phyloP scores from a whole-genome alignment of 2,797 vertebrate genomes.

The Orestias chungarensis region DNA sequence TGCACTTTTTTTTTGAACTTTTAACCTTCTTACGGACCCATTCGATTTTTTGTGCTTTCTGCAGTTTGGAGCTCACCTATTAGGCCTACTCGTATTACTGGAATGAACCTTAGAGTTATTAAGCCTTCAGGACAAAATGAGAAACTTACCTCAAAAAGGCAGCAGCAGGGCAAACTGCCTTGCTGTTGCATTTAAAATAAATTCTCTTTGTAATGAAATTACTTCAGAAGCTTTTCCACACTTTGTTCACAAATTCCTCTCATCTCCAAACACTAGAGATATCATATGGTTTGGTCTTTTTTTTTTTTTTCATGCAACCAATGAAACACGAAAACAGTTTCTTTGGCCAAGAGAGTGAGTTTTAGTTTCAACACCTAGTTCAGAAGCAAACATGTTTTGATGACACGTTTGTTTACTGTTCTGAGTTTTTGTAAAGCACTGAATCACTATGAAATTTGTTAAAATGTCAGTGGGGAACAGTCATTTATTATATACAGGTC shows the following conservation, averaged over 20 bases:
- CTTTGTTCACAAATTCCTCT: not conserved
- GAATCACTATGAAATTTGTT: not conserved
- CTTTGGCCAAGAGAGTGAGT: not conserved
- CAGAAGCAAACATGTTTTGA: not conserved
- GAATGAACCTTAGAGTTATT: not conserved
- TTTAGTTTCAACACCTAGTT: not conserved
- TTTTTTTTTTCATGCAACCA: not conserved
- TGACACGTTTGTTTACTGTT: not conserved
- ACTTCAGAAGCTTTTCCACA: slow-evolving; percentile 14
- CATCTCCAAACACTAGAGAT: not conserved
- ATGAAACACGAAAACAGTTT: not conserved
- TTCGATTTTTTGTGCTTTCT: slow-evolving; percentile 35
- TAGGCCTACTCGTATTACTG: not conserved
- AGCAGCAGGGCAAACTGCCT: not conserved
- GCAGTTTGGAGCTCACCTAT: slow-evolving; percentile 40
- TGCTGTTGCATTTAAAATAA: slow-evolving; percentile 6
- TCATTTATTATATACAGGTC: not conserved
- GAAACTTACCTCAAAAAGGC: not conserved
- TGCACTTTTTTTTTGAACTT: not conserved
- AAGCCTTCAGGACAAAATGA: slow-evolving; percentile 1
- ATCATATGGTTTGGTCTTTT: not conserved
- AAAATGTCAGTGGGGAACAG: not conserved
- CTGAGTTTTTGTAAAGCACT: not conserved
- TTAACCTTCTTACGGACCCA: slow-evolving; percentile 19
- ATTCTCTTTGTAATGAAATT: slow-evolving; percentile 11